These are phyloP conservation scores for Bellardia pandia DNA, from an alignment of 2,888 invertebrate species.

Conservation along the genomic window DNA sequence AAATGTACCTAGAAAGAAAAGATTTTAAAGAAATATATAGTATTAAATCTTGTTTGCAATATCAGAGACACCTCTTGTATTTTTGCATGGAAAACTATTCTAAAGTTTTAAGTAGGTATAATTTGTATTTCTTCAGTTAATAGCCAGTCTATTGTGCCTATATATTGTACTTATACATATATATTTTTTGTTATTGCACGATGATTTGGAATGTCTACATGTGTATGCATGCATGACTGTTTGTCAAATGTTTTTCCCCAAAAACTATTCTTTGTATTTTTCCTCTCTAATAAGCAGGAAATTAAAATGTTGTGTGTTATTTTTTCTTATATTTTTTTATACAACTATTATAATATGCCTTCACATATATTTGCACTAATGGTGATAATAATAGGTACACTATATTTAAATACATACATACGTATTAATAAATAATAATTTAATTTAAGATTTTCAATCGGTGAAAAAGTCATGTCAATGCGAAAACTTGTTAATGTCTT, in stretches of 20 bases:
- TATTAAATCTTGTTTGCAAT: too few species aligned
- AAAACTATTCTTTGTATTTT: conserved; percentile 61
- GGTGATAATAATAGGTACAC: background rate
- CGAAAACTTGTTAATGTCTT: too few species aligned
- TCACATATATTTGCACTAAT: background rate
- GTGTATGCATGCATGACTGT: conserved; percentile 31
- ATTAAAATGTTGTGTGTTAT: conserved; percentile 77
- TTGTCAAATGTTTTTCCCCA: conserved; percentile 34
- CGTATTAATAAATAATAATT: too few species aligned
- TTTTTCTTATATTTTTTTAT: conserved; percentile 8
- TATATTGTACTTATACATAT: background rate
- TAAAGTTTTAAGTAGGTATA: too few species aligned
- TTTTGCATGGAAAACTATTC: too few species aligned
- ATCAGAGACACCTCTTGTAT: too few species aligned
- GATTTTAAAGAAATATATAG: too few species aligned
- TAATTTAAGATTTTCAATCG: too few species aligned
- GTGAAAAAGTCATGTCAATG: too few species aligned
- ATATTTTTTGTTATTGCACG: background rate
- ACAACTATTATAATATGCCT: background rate
- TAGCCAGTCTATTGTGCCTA: conserved; percentile 7
- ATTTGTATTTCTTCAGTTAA: background rate
- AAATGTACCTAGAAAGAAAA: conserved; percentile 11
- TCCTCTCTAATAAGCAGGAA: conserved; percentile 80
- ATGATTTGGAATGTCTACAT: conserved; percentile 7
- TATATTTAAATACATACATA: too few species aligned